phyloP scores from a whole-genome alignment of 2,888 invertebrate genomes.

The Chalcosyrphus nemorum region DNA sequence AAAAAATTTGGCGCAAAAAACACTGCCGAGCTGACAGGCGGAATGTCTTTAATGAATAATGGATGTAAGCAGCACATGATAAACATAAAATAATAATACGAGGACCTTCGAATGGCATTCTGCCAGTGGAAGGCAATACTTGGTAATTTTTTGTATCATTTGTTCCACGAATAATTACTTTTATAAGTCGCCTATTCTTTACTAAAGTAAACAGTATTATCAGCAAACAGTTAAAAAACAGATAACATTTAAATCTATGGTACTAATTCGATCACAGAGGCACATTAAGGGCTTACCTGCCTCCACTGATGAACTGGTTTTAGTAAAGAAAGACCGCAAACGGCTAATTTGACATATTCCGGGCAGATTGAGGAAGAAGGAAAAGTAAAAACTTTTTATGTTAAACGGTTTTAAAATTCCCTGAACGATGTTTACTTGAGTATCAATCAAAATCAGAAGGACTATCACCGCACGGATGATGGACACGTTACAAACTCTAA shows the following conservation, averaged over 20 bases:
- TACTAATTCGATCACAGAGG: background rate
- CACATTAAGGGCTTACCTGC: background rate
- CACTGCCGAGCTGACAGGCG: constrained; percentile 53
- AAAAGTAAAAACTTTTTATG: background rate
- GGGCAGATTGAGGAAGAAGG: constrained; percentile 32
- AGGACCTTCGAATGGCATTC: constrained; percentile 16
- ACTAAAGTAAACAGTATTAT: background rate
- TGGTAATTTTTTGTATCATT: background rate
- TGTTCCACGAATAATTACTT: background rate
- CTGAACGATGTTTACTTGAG: constrained; percentile 22
- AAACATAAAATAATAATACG: constrained; percentile 24
- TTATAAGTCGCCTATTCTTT: background rate
- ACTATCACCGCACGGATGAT: constrained; percentile 73
- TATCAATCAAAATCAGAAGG: constrained; percentile 32
- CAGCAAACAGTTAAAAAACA: background rate
- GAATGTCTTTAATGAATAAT: constrained; percentile 65
- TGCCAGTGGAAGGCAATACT: background rate
- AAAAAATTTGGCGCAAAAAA: constrained; percentile 59
- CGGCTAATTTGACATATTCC: constrained; percentile 63
- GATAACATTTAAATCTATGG: background rate
- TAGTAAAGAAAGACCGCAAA: constrained; percentile 26
- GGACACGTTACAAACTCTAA: constrained; percentile 79
- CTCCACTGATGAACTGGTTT: background rate
- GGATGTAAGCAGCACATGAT: constrained; percentile 46
- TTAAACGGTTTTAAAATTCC: background rate